Evolutionary conservation across 2,113 vertebrate genomes (phyloP), one percentile per base, ranked within the genome.

Genomic region (Erpornis zantholeuca): DNA sequence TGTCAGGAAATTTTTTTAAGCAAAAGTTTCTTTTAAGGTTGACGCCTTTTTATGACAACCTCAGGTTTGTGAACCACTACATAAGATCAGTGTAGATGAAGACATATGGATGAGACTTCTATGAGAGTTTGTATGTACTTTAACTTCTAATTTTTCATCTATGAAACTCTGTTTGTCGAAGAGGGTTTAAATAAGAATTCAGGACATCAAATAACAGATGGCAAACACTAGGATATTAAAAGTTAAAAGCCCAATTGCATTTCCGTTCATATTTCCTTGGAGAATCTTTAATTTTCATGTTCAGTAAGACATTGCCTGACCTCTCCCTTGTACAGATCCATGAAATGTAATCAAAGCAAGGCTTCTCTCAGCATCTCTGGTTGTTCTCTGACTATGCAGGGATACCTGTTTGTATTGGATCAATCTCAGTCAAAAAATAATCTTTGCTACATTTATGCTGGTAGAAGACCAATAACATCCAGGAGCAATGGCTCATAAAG

Each of bases 201-300:
- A 80, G 82, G 94, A 90, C 90, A 92, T 93, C 92, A 96, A 95
- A 95, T 93, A 94, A 90, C 56, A 73, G 85, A 93, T 63, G 33
- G 63, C 59, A 96, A 96, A 83, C 87, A 71, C 22, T 52, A 44
- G 25, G 68, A 96, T 92, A 93, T 90, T 90, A 96, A 94, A 96
- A 88, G 47, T 38, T 66, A 61, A 90, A 94, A 50, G 28, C 24
- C 56, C 60, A 60, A 1, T 60, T 65, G 25, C 71, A 38, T 75
- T 86, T 86, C 42, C 68, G 56, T 63, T 86, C 44, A 14, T 71
- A 47, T 88, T 96, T 95, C 82, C 56, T 78, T 71, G 68, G 76
- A 78, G 90, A 91, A 78, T 70, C 76, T 95, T 85, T 83, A 44
- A 70, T 95, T 82, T 80, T 94, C 15, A n/a, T 50, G 40, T 77